phyloP scores from a whole-genome alignment of 92 coral and sea anemone species.

The Pocillopora meandrina region DNA sequence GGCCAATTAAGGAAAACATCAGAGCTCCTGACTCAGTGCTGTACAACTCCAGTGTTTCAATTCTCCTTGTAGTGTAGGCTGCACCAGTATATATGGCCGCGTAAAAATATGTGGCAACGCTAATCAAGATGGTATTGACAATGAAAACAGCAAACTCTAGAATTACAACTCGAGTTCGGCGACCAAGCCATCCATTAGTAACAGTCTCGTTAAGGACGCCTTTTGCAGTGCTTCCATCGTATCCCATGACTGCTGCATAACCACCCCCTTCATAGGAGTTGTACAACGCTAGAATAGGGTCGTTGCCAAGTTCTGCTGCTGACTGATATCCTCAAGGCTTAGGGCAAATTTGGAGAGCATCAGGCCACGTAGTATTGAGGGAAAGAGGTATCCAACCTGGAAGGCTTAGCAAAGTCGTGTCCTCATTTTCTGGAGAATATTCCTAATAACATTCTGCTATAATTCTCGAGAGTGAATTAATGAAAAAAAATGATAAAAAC shows the following conservation, averaged over 20 bases:
- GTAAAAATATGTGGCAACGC: no score
- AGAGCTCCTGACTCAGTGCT: conserved; percentile 39
- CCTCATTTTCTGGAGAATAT: conserved; percentile 23
- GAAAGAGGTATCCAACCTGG: conserved; percentile 44
- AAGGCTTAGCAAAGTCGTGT: conserved; percentile 26
- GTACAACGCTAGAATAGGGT: conserved; percentile 9
- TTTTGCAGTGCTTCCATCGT: conserved; percentile 31
- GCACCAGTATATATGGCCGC: no score
- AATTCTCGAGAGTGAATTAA: conserved; percentile 12
- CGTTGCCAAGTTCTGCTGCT: conserved; percentile 9
- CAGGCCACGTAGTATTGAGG: conserved; percentile 26
- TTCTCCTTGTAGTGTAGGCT: no score
- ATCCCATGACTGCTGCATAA: conserved; percentile 47
- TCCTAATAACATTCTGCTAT: conserved; percentile 15
- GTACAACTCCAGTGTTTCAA: no score
- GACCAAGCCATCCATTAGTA: conserved; percentile 41
- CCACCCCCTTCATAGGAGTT: conserved; percentile 44
- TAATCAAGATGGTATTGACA: conserved; percentile 35
- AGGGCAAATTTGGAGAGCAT: conserved; percentile 36
- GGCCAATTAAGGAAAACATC: conserved; percentile 39
- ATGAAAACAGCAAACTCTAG: conserved; percentile 53
- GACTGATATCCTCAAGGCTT: conserved; percentile 51
- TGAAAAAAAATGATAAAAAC: no score
- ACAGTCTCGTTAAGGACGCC: conserved; percentile 26
- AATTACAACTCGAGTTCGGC: conserved; percentile 49